Evolutionary conservation across 2,113 vertebrate genomes (phyloP), one percentile per base, ranked within the genome.

Genomic region (Dipodomys stephensi): DNA sequence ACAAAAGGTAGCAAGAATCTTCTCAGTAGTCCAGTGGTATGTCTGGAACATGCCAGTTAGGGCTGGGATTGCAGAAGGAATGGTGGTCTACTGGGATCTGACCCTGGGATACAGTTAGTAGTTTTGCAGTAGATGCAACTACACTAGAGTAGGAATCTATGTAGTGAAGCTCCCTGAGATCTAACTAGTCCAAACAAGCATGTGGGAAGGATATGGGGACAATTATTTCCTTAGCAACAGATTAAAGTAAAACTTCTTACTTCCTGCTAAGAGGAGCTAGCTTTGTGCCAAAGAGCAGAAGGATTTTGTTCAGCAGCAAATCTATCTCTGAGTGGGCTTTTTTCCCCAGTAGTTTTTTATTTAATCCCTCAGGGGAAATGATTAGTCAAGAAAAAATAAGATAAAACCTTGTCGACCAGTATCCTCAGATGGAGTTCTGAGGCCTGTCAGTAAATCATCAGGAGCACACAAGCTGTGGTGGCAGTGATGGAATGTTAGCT

Each of bases 381-480:
- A 15, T 87, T 53, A 92, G 87, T 94, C 83, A 92, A 84, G 84
- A 88, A 1, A 22, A 77, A 88, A 77, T 90, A 83, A 96, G 90
- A 82, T 93, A 64, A 96, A 97, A 94, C 79, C 91, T 84, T 0
- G 19, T 8, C 93, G 74, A 87, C 57, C 23, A 46, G 22, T 18
- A 4, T 84, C 23, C 62, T 32, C 46, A 77, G 64, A 35, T 76
- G 19, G 67, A 87, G 80, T 94, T 85, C 96, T 84, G 74, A 77
- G 84, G 87, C 88, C 79, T 96, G 86, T 93, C 96, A 94, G 72
- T 39, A 44, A 86, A 90, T 90, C 62, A 62, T 78, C 88, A 92
- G 2, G 0, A 95, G 74, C 83, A 3, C 49, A 65, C 0, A 0
- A 0, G 77, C 57, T 35, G 64, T 23, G 0, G 0, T 69, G 7